These are phyloP conservation scores for Gnatocerus cornutus DNA, from an alignment of 2,888 invertebrate species.

Conservation along the genomic window DNA sequence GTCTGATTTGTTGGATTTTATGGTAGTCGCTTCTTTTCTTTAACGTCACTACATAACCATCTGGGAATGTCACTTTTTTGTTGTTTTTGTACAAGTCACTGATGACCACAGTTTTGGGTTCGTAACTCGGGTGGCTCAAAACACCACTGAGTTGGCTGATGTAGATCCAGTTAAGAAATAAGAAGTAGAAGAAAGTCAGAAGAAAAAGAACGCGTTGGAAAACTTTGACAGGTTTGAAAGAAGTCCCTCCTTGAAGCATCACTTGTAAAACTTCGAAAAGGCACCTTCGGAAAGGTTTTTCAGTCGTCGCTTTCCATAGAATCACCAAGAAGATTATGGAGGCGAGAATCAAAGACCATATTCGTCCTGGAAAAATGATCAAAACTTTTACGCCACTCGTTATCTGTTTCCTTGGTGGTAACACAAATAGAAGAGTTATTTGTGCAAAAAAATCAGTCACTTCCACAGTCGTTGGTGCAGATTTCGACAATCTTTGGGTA, in stretches of 20 bases:
- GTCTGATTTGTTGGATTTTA: background rate
- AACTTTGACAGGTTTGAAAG: background rate
- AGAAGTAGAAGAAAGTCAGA: background rate
- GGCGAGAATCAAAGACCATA: slow-evolving; percentile 1
- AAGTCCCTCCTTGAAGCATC: background rate
- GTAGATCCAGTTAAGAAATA: slow-evolving; percentile 17
- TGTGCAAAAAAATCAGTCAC: background rate
- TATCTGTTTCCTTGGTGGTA: slow-evolving; percentile 19
- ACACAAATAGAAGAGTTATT: background rate
- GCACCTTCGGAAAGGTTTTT: background rate
- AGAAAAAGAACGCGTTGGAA: background rate
- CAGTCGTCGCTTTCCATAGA: slow-evolving; percentile 4
- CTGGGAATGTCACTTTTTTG: slow-evolving; percentile 11
- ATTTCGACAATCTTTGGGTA: no score
- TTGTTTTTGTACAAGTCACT: slow-evolving; percentile 9
- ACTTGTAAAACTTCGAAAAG: slow-evolving; percentile 18
- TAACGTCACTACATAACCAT: background rate
- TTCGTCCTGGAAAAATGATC: slow-evolving; percentile 9
- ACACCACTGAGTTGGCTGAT: slow-evolving; percentile 19
- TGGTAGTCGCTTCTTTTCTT: background rate
- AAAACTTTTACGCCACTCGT: background rate
- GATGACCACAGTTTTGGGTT: slow-evolving; percentile 17
- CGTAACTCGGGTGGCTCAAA: slow-evolving; percentile 16
- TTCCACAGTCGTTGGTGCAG: background rate
- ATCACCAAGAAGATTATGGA: background rate